Base-by-base conservation (phyloP, 2,797 vertebrate species). In the Aphelocoma californica region DNA sequence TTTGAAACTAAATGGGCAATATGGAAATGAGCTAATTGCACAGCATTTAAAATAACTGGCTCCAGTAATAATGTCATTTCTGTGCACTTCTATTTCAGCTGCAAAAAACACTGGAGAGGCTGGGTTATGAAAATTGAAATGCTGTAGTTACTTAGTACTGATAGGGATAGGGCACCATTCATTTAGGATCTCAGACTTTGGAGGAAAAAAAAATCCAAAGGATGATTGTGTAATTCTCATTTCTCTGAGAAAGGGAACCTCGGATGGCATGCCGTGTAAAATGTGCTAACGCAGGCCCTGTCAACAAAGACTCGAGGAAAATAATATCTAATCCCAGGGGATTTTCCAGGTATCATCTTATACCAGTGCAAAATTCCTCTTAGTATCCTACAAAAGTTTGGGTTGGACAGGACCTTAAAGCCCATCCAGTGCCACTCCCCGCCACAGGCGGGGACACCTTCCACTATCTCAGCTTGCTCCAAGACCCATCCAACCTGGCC, bases 21-120 rank as follows among this genome's bases (percentile, higher is more conserved):
- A 82, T 53, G 78, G 91, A 95, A 66, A 95, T 80, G 81, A 88
- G 38, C 45, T 95, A 92, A 93, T n/a, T 93, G 47, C 45, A 77
- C 2, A 5, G 62, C 3, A 0, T 92, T 86, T 92, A 89, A 96
- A 96, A 71, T 92, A 85, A 92, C 54, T n/a, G 69, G 40, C 51
- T 86, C 61, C 51, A 75, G 51, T 57, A 86, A 85, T 31, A 61
- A 47, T 47, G 74, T 31, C 79, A 36, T 89, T 95, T 87, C 66
- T 9, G 0, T 51, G 36, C 32, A 57, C 86, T 92, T 82, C 60
- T 77, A 36, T 44, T 80, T 81, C 75, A 87, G 67, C 69, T 81
- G 65, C 57, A 72, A 66, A 90, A 65, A 77, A 28, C 24, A 58
- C 4, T 36, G 26, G 50, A 88, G 53, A 72, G 24, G 38, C 24